Evolutionary conservation across 2,888 invertebrate genomes (phyloP), one percentile per base, ranked within the genome.

Genomic region (Lacanobia wlatinum): DNA sequence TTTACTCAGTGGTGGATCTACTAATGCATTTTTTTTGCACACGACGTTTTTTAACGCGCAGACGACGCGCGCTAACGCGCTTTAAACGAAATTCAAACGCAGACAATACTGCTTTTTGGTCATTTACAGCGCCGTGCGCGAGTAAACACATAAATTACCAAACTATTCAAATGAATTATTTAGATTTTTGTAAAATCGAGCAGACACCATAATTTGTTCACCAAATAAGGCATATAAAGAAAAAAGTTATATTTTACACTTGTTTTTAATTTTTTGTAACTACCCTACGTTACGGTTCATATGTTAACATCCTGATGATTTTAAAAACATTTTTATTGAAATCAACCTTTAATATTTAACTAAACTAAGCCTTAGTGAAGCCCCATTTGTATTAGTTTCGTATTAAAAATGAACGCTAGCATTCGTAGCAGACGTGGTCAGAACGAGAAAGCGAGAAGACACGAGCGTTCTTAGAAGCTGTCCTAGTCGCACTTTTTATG

Each of bases 231-330:
- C 48, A 43, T 48, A 7, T n/a, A 21, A 43, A 58, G 2, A 34
- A 67, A 2, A 43, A 7, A 18, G 0, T 21, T 5, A 18, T 23
- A 40, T 50, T 61, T 68, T 23, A 59, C 65, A 70, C 55, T 78
- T 65, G 66, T 28, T 76, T 55, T 8, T 21, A 59, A 62, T 58
- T 34, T 23, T 23, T 38, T 23, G 3, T 56, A 65, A 59, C 40
- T 82, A 78, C 1, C 34, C 43, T 70, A 65, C 46, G 34, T 28
- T 55, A 62, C 53, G 61, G 46, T 66, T 70, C n/a, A 28, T 21
- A 21, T 53, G 48, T 53, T 10, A 48, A 61, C 16, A 76, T 82
- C 7, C 23, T 40, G 62, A 50, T 14, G 38, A 18, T 28, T 52
- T 76, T 40, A n/a, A 23, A n/a, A 2, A 4, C 6, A 0, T 23